These are phyloP conservation scores for Andricus quercusramuli DNA, from an alignment of 2,888 invertebrate genomes.

Conservation along the genomic window DNA sequence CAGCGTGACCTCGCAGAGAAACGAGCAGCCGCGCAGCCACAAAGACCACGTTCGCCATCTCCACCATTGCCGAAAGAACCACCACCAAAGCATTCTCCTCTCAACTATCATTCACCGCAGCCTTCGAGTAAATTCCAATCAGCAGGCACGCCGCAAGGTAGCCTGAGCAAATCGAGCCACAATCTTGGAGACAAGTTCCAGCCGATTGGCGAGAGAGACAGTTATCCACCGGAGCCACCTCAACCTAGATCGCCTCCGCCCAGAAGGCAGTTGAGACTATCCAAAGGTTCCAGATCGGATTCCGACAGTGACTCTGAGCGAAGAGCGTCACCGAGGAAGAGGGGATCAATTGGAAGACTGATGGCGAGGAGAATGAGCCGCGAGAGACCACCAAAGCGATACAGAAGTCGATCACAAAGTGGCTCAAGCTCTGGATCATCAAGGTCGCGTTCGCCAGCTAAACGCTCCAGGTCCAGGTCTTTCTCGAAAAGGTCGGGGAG, in stretches of 20 bases:
- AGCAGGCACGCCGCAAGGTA: slow-evolving; percentile 50
- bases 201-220: slow-evolving; percentile 70
- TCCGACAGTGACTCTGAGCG: slow-evolving; percentile 74
- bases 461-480: slow-evolving; percentile 79
- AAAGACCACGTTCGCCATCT: slow-evolving; percentile 63
- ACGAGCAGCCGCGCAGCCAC: slow-evolving; percentile 61
- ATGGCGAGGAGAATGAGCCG: slow-evolving; percentile 67
- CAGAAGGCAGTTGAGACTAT: slow-evolving; percentile 77
- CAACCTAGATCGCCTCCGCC: slow-evolving; percentile 67
- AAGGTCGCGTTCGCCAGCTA: slow-evolving; percentile 82
- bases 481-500: slow-evolving; percentile 74
- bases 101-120: slow-evolving; percentile 74
- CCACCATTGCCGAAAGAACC: slow-evolving; percentile 79
- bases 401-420: slow-evolving; percentile 79
- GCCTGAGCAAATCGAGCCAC: slow-evolving; percentile 66
- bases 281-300: slow-evolving; percentile 70
- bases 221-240: slow-evolving; percentile 71
- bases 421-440: slow-evolving; percentile 85
- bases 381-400: slow-evolving; percentile 68
- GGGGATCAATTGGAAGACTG: slow-evolving; percentile 73
- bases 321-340: slow-evolving; percentile 76
- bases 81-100: slow-evolving; percentile 68
- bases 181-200: slow-evolving; percentile 74
- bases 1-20: slow-evolving; percentile 74
- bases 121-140: slow-evolving; percentile 71